Evolutionary conservation across 92 coral and sea anemone genomes (phyloP).

Genomic region (Pocillopora grandis): DNA sequence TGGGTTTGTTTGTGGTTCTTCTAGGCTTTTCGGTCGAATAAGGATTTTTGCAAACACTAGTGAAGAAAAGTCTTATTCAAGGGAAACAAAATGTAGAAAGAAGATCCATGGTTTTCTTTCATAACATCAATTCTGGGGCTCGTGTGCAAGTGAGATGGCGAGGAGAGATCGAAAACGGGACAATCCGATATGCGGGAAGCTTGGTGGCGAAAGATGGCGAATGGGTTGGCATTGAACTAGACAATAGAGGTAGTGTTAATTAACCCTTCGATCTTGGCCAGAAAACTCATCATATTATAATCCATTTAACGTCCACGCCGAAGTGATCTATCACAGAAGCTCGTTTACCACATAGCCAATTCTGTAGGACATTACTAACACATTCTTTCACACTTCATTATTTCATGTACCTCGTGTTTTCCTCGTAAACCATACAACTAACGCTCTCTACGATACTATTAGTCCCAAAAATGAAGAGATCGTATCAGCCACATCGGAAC

Average conservation of each 20-base stretch:
- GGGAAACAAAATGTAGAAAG: background rate
- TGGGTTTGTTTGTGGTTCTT: constrained; percentile 21
- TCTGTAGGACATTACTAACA: background rate
- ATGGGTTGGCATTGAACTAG: constrained; percentile 95
- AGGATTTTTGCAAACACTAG: background rate
- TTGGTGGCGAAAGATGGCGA: constrained; percentile 87
- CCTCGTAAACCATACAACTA: background rate
- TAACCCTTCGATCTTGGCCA: background rate
- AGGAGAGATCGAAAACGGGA: constrained; percentile 82
- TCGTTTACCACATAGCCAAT: background rate
- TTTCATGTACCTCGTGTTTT: constrained; percentile 12
- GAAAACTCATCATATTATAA: background rate
- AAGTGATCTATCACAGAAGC: background rate
- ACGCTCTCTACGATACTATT: background rate
- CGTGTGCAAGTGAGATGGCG: constrained; percentile 90
- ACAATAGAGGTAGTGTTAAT: constrained; percentile 74
- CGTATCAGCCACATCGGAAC: too few species aligned
- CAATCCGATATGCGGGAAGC: constrained; percentile 85
- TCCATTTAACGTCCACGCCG: background rate
- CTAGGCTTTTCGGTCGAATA: too few species aligned
- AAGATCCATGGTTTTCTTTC: constrained; percentile 80
- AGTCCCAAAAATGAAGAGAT: background rate
- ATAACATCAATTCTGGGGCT: constrained; percentile 81
- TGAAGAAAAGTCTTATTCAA: background rate
- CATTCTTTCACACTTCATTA: constrained; percentile 1